Conservation (phyloP, 2,113 vertebrate genomes). For the Podarcis muralis region DNA sequence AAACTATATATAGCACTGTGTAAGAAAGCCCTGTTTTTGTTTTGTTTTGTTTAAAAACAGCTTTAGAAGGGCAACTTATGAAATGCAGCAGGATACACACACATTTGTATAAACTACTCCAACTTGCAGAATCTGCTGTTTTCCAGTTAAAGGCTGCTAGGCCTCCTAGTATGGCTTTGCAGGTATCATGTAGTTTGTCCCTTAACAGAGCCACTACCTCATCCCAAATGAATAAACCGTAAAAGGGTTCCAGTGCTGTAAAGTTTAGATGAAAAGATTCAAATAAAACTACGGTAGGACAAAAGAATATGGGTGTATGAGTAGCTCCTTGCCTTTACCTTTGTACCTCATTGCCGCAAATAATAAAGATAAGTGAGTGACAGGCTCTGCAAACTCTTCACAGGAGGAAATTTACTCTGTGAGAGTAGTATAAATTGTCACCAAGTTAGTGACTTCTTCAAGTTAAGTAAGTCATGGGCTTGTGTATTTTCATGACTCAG, state of each 20-base stretch:
- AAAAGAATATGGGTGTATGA: slow-evolving; percentile 16
- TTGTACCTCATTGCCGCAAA: neutral
- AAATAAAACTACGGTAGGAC: neutral
- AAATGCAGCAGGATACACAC: neutral
- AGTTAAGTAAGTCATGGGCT: rapidly evolving
- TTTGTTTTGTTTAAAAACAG: neutral
- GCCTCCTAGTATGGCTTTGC: neutral
- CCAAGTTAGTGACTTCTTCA: rapidly evolving
- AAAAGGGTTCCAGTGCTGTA: neutral
- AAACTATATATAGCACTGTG: neutral
- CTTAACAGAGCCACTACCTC: neutral
- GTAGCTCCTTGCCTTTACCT: slow-evolving; percentile 1
- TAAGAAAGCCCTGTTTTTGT: neutral
- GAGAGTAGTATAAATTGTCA: rapidly evolving
- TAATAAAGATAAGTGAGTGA: neutral
- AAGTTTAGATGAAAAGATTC: neutral
- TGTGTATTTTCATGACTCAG: neutral
- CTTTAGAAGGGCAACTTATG: neutral
- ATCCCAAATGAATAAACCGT: neutral
- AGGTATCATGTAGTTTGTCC: neutral
- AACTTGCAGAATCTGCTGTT: neutral
- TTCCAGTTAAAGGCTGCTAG: neutral
- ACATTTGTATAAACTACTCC: neutral
- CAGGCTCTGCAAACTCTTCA: neutral
- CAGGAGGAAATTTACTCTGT: rapidly evolving